phyloP scores from a whole-genome alignment of 2,888 invertebrate genomes.

The Anagyrus pseudococci region DNA sequence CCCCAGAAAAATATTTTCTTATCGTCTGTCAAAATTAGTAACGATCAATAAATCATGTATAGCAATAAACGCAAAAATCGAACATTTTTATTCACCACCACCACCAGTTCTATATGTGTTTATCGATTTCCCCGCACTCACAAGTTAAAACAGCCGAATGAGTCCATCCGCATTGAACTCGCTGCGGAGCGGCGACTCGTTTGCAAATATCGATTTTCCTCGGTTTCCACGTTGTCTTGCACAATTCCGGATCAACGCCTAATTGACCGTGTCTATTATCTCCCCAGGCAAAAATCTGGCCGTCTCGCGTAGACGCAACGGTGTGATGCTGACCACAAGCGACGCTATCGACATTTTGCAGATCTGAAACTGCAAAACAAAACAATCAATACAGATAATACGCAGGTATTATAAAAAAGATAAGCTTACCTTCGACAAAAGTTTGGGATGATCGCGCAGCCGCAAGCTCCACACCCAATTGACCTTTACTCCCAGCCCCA shows the following conservation, averaged over 20 bases:
- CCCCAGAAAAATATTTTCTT: conserved; percentile 78
- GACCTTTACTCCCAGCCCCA: conserved; percentile 74
- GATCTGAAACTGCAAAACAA: conserved; percentile 61
- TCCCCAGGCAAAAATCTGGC: conserved; percentile 78
- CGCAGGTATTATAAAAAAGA: conserved; percentile 41
- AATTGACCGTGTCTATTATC: conserved; percentile 85
- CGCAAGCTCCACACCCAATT: conserved; percentile 67
- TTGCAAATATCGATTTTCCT: conserved; percentile 63
- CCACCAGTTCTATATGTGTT: too few species aligned
- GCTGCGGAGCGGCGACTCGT: conserved; percentile 51
- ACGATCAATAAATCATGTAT: too few species aligned
- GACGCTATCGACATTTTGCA: conserved; percentile 68
- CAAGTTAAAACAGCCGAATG: conserved; percentile 66
- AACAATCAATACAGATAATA: background rate
- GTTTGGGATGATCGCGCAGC: conserved; percentile 54
- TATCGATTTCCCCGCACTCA: too few species aligned
- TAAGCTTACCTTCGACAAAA: conserved; percentile 52
- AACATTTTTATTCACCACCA: too few species aligned
- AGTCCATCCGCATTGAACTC: conserved; percentile 74
- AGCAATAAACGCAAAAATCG: too few species aligned
- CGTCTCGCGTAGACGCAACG: conserved; percentile 66
- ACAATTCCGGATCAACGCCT: conserved; percentile 63
- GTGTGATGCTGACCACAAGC: conserved; percentile 86
- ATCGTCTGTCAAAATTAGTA: too few species aligned
- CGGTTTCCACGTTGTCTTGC: conserved; percentile 67